Evolutionary conservation across 2,797 vertebrate genomes (phyloP).

Genomic region (Craterocephalus amniculus): DNA sequence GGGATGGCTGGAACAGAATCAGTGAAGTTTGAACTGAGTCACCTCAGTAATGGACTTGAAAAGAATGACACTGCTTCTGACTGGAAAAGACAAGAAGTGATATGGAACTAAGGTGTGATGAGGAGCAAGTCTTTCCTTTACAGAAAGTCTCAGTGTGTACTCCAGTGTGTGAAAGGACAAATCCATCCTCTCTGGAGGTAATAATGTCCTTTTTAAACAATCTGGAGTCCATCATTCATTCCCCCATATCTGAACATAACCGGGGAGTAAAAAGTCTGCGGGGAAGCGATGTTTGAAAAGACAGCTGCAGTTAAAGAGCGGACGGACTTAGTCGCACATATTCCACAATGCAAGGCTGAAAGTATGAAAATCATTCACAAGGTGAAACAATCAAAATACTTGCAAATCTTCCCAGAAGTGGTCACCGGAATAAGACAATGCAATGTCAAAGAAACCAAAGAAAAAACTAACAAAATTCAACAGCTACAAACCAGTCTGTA

Average conservation of each 20-base stretch:
- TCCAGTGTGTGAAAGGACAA: neutral
- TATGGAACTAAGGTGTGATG: constrained; percentile 1
- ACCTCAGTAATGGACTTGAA: constrained; percentile 17
- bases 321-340: too few relatives aligned
- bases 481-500: neutral
- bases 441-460: neutral
- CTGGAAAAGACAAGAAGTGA: constrained; percentile 2
- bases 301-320: too few relatives aligned
- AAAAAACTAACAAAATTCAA: neutral
- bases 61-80: constrained; percentile 21
- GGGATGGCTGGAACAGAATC: constrained; percentile 4
- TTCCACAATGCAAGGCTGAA: too few relatives aligned
- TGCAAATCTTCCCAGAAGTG: neutral
- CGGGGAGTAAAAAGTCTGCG: too few relatives aligned
- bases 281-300: too few relatives aligned
- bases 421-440: neutral
- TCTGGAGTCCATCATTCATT: neutral
- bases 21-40: constrained; percentile 40
- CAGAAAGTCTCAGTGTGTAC: too few relatives aligned
- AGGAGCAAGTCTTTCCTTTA: neutral
- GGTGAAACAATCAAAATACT: neutral
- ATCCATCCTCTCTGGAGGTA: neutral
- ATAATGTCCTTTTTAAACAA: neutral
- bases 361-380: too few relatives aligned
- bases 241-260: too few relatives aligned